Conservation (phyloP, 2,888 invertebrate species). For the Brachynemurus nebulosus region DNA sequence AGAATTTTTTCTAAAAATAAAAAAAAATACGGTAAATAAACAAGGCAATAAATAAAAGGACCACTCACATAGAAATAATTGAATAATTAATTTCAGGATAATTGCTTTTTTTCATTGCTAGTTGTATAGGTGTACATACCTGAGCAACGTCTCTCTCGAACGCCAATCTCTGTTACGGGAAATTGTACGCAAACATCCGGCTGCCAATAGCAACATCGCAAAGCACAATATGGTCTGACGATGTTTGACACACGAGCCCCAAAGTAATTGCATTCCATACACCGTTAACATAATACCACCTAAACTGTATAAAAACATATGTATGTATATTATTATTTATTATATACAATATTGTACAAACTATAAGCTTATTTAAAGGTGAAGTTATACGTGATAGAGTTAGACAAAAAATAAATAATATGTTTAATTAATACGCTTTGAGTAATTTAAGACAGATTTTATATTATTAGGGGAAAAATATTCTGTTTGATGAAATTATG, state of each 20-base stretch:
- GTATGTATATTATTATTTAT: too few relatives aligned
- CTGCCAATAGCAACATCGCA: conserved; percentile 42
- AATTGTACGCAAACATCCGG: conserved; percentile 51
- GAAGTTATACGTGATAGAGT: too few relatives aligned
- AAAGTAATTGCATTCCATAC: conserved; percentile 55
- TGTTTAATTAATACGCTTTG: too few relatives aligned
- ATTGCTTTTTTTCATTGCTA: neutral
- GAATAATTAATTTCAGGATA: neutral
- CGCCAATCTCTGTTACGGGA: conserved; percentile 64
- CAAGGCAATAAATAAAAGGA: neutral
- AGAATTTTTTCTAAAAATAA: too few relatives aligned
- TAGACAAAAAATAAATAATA: too few relatives aligned
- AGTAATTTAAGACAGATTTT: too few relatives aligned
- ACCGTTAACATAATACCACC: conserved; percentile 66
- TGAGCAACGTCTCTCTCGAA: conserved; percentile 59
- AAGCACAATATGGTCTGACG: conserved; percentile 36
- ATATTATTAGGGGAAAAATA: too few relatives aligned
- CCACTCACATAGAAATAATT: neutral
- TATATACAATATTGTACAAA: too few relatives aligned
- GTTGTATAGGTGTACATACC: conserved; percentile 34
- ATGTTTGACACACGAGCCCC: conserved; percentile 37
- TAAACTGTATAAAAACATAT: conserved; percentile 44
- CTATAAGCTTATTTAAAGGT: too few relatives aligned
- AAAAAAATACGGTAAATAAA: neutral
- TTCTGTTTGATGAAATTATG: too few relatives aligned